Evolutionary conservation across 2,113 vertebrate species (phyloP).

Genomic region (Mormyrus lacerda): DNA sequence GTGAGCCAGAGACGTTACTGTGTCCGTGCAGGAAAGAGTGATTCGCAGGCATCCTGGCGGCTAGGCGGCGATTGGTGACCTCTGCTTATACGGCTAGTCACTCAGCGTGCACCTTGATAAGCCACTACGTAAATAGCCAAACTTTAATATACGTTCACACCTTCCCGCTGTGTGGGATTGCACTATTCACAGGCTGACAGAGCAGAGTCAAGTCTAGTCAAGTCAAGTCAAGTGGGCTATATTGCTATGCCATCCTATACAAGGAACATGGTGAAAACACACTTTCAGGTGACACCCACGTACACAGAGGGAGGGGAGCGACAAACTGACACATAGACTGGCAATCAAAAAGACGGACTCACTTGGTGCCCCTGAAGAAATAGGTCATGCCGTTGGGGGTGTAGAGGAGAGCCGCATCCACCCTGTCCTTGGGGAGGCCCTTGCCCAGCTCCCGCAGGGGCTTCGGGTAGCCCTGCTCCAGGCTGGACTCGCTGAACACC

Average conservation of each 20-base stretch:
- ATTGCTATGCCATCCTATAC: background rate
- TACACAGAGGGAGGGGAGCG: background rate
- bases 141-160: background rate
- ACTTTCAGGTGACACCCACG: background rate
- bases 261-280: background rate
- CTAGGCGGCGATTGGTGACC: too few species aligned
- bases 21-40: background rate
- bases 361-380: constrained; percentile 83
- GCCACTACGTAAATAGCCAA: background rate
- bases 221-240: background rate
- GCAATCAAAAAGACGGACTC: constrained; percentile 35
- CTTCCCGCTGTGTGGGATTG: background rate
- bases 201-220: background rate
- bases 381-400: constrained; percentile 80
- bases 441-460: constrained; percentile 69
- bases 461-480: constrained; percentile 73
- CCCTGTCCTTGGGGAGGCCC: constrained; percentile 72
- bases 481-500: constrained; percentile 75
- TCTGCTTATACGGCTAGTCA: background rate
- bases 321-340: background rate
- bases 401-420: constrained; percentile 80
- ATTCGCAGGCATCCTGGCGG: background rate
- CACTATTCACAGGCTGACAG: background rate
- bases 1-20: background rate
- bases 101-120: background rate